These are phyloP conservation scores for Strigops habroptila DNA, from an alignment of 2,113 vertebrate species.

Conservation along the genomic window DNA sequence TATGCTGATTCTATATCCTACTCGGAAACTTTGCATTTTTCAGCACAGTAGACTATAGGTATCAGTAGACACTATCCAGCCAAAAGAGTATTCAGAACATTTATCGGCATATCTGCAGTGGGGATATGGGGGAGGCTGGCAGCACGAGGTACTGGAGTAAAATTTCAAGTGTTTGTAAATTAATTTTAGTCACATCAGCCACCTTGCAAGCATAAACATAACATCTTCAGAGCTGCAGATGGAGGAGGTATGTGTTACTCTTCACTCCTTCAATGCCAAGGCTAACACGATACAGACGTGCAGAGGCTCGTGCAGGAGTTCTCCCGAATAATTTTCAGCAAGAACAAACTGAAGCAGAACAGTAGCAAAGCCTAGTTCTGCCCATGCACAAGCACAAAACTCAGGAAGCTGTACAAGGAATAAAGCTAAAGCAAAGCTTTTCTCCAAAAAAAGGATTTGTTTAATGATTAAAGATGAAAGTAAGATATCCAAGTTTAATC, in stretches of 20 bases:
- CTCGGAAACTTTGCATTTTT: neutral
- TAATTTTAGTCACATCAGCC: slow-evolving; percentile 24
- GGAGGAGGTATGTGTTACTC: slow-evolving; percentile 59
- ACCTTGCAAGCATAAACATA: slow-evolving; percentile 34
- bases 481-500: neutral
- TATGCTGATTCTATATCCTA: neutral
- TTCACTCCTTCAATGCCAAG: slow-evolving; percentile 26
- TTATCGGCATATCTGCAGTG: neutral
- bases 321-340: neutral
- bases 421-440: neutral
- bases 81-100: neutral
- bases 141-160: slow-evolving; percentile 19
- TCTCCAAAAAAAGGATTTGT: neutral
- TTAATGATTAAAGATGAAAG: neutral
- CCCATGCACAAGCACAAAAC: neutral
- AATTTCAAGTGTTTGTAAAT: slow-evolving; percentile 23
- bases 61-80: neutral
- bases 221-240: neutral
- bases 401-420: neutral
- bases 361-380: neutral
- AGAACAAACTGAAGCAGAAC: neutral
- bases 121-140: slow-evolving; percentile 9
- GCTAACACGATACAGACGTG: neutral
- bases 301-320: slow-evolving; percentile 2
- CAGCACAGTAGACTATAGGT: neutral